phyloP scores from a whole-genome alignment of 2,113 vertebrate species.

The Hassar affinis region DNA sequence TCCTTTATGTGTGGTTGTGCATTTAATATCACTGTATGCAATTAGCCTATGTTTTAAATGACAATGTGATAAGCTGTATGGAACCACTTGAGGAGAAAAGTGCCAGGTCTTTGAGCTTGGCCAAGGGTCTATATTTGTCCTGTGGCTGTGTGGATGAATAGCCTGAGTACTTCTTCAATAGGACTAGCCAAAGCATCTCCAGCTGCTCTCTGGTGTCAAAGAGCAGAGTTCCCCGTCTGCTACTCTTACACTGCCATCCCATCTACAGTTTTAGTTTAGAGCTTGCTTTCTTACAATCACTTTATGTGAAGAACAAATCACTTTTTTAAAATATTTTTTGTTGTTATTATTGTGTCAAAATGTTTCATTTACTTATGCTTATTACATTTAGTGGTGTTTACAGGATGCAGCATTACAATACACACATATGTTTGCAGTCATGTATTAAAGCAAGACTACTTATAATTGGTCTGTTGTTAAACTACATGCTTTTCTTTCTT shows the following conservation, averaged over 20 bases:
- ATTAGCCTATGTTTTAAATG: slow-evolving; percentile 34
- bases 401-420: not conserved
- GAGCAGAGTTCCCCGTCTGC: slow-evolving; percentile 44
- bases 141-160: slow-evolving; percentile 57
- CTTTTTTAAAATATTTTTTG: not conserved
- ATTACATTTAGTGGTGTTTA: not conserved
- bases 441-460: slow-evolving; percentile 3
- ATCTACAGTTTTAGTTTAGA: slow-evolving; percentile 13
- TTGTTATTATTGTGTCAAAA: not conserved
- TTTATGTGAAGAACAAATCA: not conserved
- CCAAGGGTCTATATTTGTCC: slow-evolving; percentile 55
- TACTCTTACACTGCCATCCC: slow-evolving; percentile 15
- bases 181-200: slow-evolving; percentile 71
- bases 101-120: slow-evolving; percentile 38
- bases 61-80: slow-evolving; percentile 33
- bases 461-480: not conserved
- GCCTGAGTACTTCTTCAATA: slow-evolving; percentile 61
- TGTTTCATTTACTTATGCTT: not conserved
- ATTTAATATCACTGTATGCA: slow-evolving; percentile 11
- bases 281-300: not conserved
- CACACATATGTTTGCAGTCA: slow-evolving; percentile 8
- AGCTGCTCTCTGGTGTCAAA: slow-evolving; percentile 78
- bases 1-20: slow-evolving; percentile 10
- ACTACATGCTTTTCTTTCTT: not conserved
- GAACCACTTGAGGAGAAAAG: slow-evolving; percentile 43